Base-by-base conservation (phyloP, 2,113 vertebrate genomes). In the Cyprinodon variegatus region DNA sequence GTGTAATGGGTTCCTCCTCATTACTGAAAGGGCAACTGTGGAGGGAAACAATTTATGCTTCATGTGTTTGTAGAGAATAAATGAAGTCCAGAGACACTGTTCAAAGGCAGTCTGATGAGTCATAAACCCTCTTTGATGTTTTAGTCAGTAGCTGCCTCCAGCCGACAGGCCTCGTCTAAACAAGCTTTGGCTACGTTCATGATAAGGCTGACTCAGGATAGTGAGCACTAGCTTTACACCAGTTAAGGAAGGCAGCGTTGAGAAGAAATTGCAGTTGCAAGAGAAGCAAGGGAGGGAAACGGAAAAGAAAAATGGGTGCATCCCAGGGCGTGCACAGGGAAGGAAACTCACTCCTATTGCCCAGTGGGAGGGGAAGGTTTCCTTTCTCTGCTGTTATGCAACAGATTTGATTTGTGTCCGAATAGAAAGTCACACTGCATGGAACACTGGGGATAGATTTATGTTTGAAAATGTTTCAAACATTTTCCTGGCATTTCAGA, bases 281-380 rank as follows among this genome's bases (percentile, higher is more conserved):
- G 43, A 73, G 53, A 77, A 61, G 64, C 68, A 79, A 29, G 41
- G 61, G 72, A 65, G 72, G 57, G 67, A 74, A 76, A 12, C 48
- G 8, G 41, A 84, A 69, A 84, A 76, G 79, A 79, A 78, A 65
- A 62, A 86, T 74, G 37, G 77, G 76, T 70, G 82, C 67, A 83
- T 85, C 81, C 76, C 65, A 64, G 70, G 70, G 41, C 37, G 74
- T 77, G 63, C 78, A 72, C 78, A 22, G 53, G 57, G 84, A 69
- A 86, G 85, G 84, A 89, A 89, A 83, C 68, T 62, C 62, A 38
- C 77, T 86, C 78, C 77, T 84, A 83, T 29, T 64, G 67, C 77
- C 45, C 72, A 75, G 74, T 77, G 89, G 84, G 70, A 63, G 68
- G 74, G 69, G 81, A 83, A 77, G 76, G 60, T 85, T 82, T 88